Conservation (phyloP, 2,888 invertebrate species). For the Leucania comma region DNA sequence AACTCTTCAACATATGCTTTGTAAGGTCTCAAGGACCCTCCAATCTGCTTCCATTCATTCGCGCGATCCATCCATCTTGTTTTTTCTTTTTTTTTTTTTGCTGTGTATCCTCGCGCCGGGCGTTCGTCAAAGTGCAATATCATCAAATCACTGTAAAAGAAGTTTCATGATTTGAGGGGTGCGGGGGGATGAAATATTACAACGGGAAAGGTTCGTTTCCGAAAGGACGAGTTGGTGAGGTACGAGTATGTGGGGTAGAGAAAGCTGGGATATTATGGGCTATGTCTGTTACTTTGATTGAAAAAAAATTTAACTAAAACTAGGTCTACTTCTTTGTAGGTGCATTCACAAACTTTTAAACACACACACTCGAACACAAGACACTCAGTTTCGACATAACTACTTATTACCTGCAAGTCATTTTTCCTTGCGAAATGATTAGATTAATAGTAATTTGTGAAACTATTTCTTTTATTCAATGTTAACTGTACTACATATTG, state of each 20-base stretch:
- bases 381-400: no score
- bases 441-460: no score
- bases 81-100: slow-evolving; percentile 77
- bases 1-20: slow-evolving; percentile 52
- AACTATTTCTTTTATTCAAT: no score
- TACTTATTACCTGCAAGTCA: no score
- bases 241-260: slow-evolving; percentile 56
- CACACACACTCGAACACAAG: no score
- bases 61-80: slow-evolving; percentile 82
- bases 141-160: slow-evolving; percentile 90
- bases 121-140: slow-evolving; percentile 89
- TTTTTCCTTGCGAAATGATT: no score
- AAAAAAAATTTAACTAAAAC: no score
- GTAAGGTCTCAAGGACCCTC: slow-evolving; percentile 62
- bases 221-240: slow-evolving; percentile 73
- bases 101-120: slow-evolving; percentile 71
- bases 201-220: slow-evolving; percentile 83
- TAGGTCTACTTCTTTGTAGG: no score
- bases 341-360: no score
- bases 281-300: background rate
- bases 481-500: no score
- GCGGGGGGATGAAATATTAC: slow-evolving; percentile 88
- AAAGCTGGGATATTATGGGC: slow-evolving; percentile 57
- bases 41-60: slow-evolving; percentile 67
- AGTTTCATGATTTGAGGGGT: slow-evolving; percentile 87